Base-by-base conservation (phyloP, 1,140 invertebrate species). In the Globodera rostochiensis region DNA sequence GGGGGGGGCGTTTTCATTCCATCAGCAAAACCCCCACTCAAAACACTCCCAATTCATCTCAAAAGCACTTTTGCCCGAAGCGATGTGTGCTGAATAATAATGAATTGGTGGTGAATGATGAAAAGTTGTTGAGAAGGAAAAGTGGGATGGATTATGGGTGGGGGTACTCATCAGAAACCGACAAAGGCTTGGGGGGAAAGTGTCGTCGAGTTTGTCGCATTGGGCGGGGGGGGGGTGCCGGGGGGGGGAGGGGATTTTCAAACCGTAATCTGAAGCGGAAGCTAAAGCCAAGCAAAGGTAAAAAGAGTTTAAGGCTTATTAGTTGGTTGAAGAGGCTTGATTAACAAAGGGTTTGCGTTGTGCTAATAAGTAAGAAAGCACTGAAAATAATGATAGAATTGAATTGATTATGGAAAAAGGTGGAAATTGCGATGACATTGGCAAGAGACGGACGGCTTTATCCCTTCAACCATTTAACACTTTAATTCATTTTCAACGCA, bases 41-140 rank as follows among this genome's bases (percentile, higher is more conserved):
- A 60, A 60, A 60, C 57, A 60, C 19, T 60, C 15, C 57, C 57
- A 60, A 60, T 60, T 60, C 57, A 19, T 19, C 57, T 60, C 57
- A 60, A 60, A 60, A 60, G 57, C 57, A 60, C 57, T 60, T 60
- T 60, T 60, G 57, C 57, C 57, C 15, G 57, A 60, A 60, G 57
- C 57, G 57, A 60, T 60, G 57, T 60, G 57, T 60, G 57, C 57
- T 60, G 57, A 60, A 60, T 60, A 60, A 60, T 60, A 60, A 60
- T 60, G 57, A 60, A 60, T 60, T 60, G 57, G 15, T 60, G 57
- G 13, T 53, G 50, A 53, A 60, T 60, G 57, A 60, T 60, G 57
- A 60, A 60, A 60, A 60, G 57, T 19, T 60, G 57, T 60, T 60
- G 57, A 60, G 57, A 60, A 13, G 57, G 57, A 19, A 60, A 60